Evolutionary conservation across 2,797 vertebrate species (phyloP), one percentile per base, ranked within the genome.

Genomic region (Percopsis omiscomaycus): DNA sequence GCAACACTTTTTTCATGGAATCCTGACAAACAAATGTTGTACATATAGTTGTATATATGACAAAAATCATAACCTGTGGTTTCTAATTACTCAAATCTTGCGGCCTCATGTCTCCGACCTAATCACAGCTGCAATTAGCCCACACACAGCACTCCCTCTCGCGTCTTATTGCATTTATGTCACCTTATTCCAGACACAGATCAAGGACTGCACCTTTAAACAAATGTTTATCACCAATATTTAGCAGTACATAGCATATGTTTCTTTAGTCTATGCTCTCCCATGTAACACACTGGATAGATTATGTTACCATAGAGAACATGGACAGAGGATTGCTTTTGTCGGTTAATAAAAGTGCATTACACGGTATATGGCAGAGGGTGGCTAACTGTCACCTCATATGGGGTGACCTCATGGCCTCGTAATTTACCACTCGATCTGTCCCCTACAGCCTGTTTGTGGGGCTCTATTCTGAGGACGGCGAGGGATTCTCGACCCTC

Each of bases 361-460:
- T 51, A 54, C 15, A 32, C 59, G 13, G 53, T 32, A 61, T 28
- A 66, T 51, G 55, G 48, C 55, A 52, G 46, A 52, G 42, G 2
- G 29, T 74, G 65, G 59, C 63, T 60, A 44, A 66, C 45, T 59
- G 55, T 77, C 22, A 63, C 68, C 61, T 80, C 73, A 77, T 66
- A 57, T n/a, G 45, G 57, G 10, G 10, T 61, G 73, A 75, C 69
- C 77, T 45, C 69, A 10, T 54, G 66, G 5, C 42, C 51, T 22
- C 49, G 64, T 83, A 68, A 80, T 81, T 74, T 61, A 68, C 49
- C 67, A 62, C 50, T 66, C 47, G 47, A 75, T 67, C 59, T 67
- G 59, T 71, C 66, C 64, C 65, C 61, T 59, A 55, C 47, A 77
- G 74, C 72, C 22, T 50, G 53, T 66, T 70, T 27, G 45, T 59